Base-by-base conservation (phyloP, 2,797 vertebrate genomes). In the Yasuhikotakia modesta region DNA sequence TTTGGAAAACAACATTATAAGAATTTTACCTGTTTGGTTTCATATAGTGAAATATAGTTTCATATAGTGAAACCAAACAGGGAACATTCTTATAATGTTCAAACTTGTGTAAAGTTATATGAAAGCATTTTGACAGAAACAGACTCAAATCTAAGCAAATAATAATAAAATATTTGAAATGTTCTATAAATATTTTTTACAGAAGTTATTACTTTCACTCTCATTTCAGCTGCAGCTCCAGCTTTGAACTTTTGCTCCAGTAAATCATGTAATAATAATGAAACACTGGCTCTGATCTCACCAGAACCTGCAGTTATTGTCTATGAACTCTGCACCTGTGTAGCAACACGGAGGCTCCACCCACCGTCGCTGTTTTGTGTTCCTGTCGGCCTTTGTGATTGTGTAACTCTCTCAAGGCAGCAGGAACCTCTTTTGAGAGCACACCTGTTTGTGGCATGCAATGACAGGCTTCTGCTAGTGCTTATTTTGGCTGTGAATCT, bases 381-480 rank as follows among this genome's bases (percentile, higher is more conserved):
- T 43, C 85, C 73, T 82, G 73, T 86, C 70, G 7, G 76, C 87
- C 83, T 14, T 85, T 81, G 70, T 84, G 76, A 85, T 91, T 92
- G 90, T 89, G 89, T 91, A 91, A 92, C 85, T 70, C 90, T 81
- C 87, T 88, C 63, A 66, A 88, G 61, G 90, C 88, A 88, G 80
- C 65, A 83, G 11, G 63, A 5, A 81, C 84, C 89, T 87, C 87
- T 86, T 90, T 90, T 90, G 91, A 92, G 90, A 83, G 55, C 86
- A 81, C 91, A 92, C 91, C 90, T 92, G 91, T 92, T 90, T 89
- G 87, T 88, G 85, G 82, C 89, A 90, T 88, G 85, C 85, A 85
- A 79, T 78, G 88, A 86, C 86, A 50, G 19, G 58, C n/a, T n/a
- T 76, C 14, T 12, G 22, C 84, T 79, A 80, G 83, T 71, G 63